These are phyloP conservation scores for Leptoteleia sp. DNA, from an alignment of 1,140 invertebrate species.

Conservation along the genomic window DNA sequence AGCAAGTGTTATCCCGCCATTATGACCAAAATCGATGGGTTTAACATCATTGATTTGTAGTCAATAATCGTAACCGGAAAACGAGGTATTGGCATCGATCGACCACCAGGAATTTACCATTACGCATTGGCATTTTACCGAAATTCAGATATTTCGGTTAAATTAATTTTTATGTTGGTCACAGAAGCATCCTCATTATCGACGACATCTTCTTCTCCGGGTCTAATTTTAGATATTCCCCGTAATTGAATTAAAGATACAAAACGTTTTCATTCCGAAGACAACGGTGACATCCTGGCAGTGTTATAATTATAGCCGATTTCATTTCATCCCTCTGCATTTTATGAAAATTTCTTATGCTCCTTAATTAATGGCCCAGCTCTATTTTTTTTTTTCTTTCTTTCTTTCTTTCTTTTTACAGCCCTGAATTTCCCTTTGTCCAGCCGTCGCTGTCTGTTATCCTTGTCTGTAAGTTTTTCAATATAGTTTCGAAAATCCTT, in stretches of 20 bases:
- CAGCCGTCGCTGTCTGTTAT: not conserved
- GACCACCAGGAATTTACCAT: slow-evolving; percentile 39
- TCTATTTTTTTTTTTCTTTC: not conserved
- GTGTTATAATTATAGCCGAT: slow-evolving; percentile 7
- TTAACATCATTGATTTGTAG: slow-evolving; percentile 26
- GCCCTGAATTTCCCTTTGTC: not conserved
- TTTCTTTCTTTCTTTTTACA: not conserved
- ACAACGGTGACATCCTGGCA: not conserved
- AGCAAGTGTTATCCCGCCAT: too few relatives aligned
- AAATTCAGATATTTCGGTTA: slow-evolving; percentile 49
- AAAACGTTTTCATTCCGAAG: not conserved
- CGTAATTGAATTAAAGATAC: not conserved
- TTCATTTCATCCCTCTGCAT: not conserved
- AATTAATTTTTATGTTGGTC: slow-evolving; percentile 46
- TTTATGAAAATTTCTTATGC: not conserved
- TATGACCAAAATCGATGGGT: slow-evolving; percentile 19
- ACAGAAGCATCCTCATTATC: slow-evolving; percentile 30
- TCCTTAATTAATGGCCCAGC: slow-evolving; percentile 4
- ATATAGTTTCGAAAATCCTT: slow-evolving; percentile 1
- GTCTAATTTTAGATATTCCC: slow-evolving; percentile 20
- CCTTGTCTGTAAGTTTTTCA: slow-evolving; percentile 2
- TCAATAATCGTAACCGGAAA: slow-evolving; percentile 33
- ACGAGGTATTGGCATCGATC: slow-evolving; percentile 11
- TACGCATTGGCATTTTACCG: slow-evolving; percentile 36
- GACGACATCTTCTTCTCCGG: slow-evolving; percentile 4